A percentile compares a stretch with the other conserved stretches of the same genome.
These are phyloP conservation scores for Squalus acanthias DNA, from an alignment of 2,797 vertebrate species.

Conservation along the genomic window DNA sequence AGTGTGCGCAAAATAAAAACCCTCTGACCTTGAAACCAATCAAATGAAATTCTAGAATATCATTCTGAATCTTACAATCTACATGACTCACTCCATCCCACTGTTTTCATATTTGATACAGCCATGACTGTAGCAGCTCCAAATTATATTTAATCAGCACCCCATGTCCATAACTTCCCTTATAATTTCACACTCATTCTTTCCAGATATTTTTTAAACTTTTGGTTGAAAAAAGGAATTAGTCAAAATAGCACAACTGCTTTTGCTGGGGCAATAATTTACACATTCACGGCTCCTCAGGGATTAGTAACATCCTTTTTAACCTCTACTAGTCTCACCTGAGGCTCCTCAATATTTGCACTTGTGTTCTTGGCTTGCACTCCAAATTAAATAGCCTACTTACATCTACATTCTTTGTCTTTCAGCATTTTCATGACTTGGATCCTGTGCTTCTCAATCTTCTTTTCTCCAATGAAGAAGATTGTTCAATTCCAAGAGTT, in stretches of 20 bases:
- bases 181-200: background rate
- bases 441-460: background rate
- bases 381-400: background rate
- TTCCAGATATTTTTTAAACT: background rate
- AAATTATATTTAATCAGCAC: background rate
- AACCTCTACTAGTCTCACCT: background rate
- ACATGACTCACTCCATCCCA: too few relatives aligned
- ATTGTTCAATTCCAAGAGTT: background rate
- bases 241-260: background rate
- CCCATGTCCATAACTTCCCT: background rate
- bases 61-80: background rate
- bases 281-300: background rate
- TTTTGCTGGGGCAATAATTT: background rate
- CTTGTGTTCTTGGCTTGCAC: background rate
- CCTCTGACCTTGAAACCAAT: background rate
- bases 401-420: background rate
- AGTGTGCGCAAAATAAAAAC: background rate
- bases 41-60: background rate
- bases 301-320: background rate
- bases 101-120: too few relatives aligned
- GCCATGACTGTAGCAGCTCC: background rate
- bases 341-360: background rate
- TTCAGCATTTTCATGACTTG: background rate
- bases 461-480: background rate
- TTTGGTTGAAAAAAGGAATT: background rate